phyloP scores from a whole-genome alignment of 2,888 invertebrate genomes.

The Panzeria rudis region DNA sequence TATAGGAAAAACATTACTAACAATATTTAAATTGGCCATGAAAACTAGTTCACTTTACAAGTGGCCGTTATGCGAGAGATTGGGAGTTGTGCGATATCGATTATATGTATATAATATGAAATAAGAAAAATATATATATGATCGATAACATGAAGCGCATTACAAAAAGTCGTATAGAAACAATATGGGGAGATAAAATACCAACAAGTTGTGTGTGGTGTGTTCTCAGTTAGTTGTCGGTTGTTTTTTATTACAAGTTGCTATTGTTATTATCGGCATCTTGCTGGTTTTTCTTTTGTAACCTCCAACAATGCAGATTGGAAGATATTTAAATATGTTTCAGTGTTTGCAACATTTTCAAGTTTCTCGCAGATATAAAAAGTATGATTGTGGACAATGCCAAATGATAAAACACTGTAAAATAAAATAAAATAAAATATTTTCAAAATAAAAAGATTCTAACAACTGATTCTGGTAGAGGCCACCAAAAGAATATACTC shows the following conservation, averaged over 20 bases:
- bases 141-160: constrained; percentile 20
- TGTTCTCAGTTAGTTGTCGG: background rate
- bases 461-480: no score
- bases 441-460: no score
- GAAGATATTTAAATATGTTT: background rate
- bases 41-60: constrained; percentile 70
- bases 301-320: background rate
- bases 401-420: no score
- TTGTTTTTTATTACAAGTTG: constrained; percentile 4
- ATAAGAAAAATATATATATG: background rate
- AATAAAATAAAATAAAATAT: no score
- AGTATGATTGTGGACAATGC: background rate
- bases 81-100: constrained; percentile 27
- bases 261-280: background rate
- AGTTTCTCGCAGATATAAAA: background rate
- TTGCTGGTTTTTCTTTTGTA: background rate
- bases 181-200: background rate
- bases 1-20: constrained; percentile 4
- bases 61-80: constrained; percentile 52
- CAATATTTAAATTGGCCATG: constrained; percentile 61
- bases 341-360: background rate
- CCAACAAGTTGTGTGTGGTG: background rate
- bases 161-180: background rate
- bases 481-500: no score
- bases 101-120: constrained; percentile 36